A percentile compares a stretch with the other conserved stretches of the same genome.
These are phyloP conservation scores for Morone chrysops DNA, from an alignment of 2,113 vertebrate genomes.

Conservation along the genomic window DNA sequence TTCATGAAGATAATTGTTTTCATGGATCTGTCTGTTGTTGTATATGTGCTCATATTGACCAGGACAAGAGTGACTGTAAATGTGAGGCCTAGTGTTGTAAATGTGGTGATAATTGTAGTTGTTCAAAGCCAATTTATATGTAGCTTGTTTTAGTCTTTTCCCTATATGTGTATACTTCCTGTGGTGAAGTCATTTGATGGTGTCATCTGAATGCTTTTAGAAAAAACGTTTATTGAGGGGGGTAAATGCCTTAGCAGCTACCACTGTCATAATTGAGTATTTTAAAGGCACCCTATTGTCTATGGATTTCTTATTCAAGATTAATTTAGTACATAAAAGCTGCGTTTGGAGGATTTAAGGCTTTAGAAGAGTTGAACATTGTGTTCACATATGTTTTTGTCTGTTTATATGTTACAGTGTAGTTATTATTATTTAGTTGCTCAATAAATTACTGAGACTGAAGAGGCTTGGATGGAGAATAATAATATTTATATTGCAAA, in stretches of 20 bases:
- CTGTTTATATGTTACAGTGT: constrained; percentile 28
- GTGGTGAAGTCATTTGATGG: constrained; percentile 28
- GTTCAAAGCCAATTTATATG: constrained; percentile 40
- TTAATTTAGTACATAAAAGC: not conserved
- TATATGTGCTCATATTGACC: constrained; percentile 68
- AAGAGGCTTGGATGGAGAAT: not conserved
- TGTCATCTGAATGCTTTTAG: not conserved
- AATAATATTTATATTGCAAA: not conserved
- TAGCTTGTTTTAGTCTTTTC: constrained; percentile 39
- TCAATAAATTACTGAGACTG: not conserved
- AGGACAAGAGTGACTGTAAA: constrained; percentile 68
- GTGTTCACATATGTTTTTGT: constrained; percentile 34
- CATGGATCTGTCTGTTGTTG: constrained; percentile 57
- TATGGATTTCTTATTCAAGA: not conserved
- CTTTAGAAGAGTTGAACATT: constrained; percentile 11
- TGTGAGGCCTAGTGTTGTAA: constrained; percentile 42
- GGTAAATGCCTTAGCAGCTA: not conserved
- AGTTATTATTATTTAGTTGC: not conserved
- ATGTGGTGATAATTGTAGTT: constrained; percentile 51
- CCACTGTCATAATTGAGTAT: not conserved
- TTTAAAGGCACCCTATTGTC: not conserved
- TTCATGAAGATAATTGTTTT: constrained; percentile 55
- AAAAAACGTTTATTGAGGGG: not conserved
- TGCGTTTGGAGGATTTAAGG: not conserved
- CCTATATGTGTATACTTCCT: constrained; percentile 26